A percentile compares a stretch with the other conserved stretches of the same genome.
Evolutionary conservation across 2,113 vertebrate species (phyloP).

Genomic region (Accipiter virgatus): DNA sequence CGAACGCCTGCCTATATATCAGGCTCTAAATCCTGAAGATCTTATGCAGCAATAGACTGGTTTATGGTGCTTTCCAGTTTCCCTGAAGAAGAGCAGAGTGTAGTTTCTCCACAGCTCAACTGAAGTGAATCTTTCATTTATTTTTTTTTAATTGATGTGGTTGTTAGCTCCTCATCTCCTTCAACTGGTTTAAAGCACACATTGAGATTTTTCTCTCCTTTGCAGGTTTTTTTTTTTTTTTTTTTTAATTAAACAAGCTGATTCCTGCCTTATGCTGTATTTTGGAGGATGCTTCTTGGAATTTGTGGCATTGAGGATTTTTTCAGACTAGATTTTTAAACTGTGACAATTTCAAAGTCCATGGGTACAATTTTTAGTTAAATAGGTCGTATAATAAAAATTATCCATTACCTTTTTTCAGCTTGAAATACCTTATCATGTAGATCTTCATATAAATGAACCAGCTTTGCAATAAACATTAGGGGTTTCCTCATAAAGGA

Average conservation of each 20-base stretch:
- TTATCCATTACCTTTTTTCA: not conserved
- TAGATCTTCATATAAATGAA: not conserved
- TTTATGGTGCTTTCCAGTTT: not conserved
- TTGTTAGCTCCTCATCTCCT: not conserved
- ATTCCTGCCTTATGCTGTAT: not conserved
- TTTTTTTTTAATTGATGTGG: not conserved
- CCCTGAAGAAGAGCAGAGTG: not conserved
- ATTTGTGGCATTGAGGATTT: not conserved
- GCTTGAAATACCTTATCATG: not conserved
- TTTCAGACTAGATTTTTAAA: not conserved
- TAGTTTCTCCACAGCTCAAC: not conserved
- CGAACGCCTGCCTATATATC: not conserved
- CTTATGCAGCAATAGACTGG: rapidly evolving
- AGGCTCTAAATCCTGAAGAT: not conserved
- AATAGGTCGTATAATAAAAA: not conserved
- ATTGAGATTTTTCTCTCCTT: not conserved
- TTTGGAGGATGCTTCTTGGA: not conserved
- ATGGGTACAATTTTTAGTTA: not conserved
- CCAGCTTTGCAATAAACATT: not conserved
- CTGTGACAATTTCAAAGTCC: not conserved
- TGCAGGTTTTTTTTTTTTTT: no score
- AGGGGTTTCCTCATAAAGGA: not conserved
- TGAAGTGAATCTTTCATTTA: not conserved
- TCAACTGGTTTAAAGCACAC: not conserved
- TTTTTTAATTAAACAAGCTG: not conserved